These are phyloP conservation scores for Ptiloglossa arizonensis DNA, from an alignment of 1,140 invertebrate genomes.

Conservation along the genomic window DNA sequence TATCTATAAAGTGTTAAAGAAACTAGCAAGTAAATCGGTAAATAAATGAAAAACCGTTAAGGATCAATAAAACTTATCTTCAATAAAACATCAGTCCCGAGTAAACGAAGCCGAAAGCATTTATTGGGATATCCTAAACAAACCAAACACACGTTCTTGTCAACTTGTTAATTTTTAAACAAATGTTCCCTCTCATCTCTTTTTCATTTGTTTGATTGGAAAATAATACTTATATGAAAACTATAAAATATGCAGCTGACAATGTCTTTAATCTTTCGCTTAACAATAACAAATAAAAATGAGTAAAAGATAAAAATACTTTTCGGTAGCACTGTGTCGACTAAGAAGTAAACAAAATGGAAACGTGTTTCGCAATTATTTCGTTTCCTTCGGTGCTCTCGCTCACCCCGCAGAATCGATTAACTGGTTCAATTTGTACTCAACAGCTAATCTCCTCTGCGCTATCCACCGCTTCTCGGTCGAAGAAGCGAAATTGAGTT, in stretches of 20 bases:
- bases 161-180: constrained; percentile 6
- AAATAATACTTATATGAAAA: neutral
- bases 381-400: neutral
- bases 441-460: constrained; percentile 25
- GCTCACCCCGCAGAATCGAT: constrained; percentile 7
- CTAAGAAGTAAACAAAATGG: neutral
- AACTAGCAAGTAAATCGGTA: neutral
- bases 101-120: neutral
- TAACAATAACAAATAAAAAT: too few relatives aligned
- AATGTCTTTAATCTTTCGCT: too few relatives aligned
- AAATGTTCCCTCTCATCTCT: neutral
- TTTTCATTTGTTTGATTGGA: neutral
- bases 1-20: neutral
- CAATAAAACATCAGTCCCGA: neutral
- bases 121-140: constrained; percentile 14
- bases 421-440: constrained; percentile 44
- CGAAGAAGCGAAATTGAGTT: constrained; percentile 32
- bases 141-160: constrained; percentile 11
- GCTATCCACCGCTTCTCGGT: constrained; percentile 7
- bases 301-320: neutral
- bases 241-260: too few relatives aligned
- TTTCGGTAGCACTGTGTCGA: neutral
- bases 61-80: neutral
- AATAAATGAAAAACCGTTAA: constrained; percentile 1
- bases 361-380: neutral